Evolutionary conservation across 2,797 vertebrate genomes (phyloP).

Genomic region (Luscinia megarhynchos): DNA sequence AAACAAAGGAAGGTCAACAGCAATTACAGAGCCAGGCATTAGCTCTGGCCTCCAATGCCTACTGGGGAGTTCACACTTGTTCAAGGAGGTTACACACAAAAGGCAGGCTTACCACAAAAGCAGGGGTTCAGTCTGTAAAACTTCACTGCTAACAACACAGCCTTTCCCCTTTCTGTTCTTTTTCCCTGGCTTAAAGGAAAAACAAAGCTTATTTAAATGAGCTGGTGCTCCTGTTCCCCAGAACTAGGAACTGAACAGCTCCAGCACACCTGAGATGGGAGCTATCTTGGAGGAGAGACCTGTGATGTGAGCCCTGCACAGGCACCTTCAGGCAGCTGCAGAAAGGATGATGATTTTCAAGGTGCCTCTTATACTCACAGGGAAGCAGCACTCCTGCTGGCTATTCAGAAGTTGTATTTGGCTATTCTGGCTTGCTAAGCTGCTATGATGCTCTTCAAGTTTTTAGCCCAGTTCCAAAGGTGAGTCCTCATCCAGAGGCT

Average conservation of each 20-base stretch:
- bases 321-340: not conserved
- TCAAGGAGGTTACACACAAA: not conserved
- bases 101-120: not conserved
- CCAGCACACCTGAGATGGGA: not conserved
- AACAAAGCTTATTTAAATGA: not conserved
- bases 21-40: not conserved
- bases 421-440: not conserved
- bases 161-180: not conserved
- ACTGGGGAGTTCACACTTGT: not conserved
- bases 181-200: not conserved
- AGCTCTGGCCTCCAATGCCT: not conserved
- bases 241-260: not conserved
- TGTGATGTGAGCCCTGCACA: not conserved
- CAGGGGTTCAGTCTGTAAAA: not conserved
- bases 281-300: not conserved
- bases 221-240: not conserved
- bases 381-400: not conserved
- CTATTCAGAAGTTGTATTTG: not conserved
- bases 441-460: not conserved
- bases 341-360: not conserved
- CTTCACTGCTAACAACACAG: not conserved
- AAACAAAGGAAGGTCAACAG: slow-evolving; percentile 27
- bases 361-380: not conserved
- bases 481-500: not conserved
- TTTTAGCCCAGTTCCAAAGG: slow-evolving; percentile 7